Conservation (phyloP, 2,888 invertebrate species). For the Coecobrya sp. region DNA sequence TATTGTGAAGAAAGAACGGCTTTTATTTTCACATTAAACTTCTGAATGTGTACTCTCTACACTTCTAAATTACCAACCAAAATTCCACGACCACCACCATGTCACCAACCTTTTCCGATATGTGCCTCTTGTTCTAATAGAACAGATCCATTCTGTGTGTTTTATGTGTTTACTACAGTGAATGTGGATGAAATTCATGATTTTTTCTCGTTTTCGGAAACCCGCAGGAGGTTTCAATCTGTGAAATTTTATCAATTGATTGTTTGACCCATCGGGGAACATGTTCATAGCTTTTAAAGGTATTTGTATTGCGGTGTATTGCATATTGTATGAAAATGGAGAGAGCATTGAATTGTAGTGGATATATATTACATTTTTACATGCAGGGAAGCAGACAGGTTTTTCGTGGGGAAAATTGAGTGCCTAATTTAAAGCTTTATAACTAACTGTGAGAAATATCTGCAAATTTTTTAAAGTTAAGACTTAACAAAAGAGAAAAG, state of each 20-base stretch:
- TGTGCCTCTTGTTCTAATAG: not conserved
- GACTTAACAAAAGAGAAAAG: not conserved
- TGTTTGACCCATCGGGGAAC: conserved; percentile 74
- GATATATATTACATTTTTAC: not conserved
- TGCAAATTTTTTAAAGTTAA: conserved; percentile 26
- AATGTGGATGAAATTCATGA: not conserved
- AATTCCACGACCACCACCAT: not conserved
- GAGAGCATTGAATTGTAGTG: not conserved
- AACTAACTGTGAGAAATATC: conserved; percentile 59
- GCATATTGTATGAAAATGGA: not conserved
- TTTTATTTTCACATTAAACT: conserved; percentile 12
- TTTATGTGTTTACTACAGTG: not conserved
- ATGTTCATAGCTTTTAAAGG: conserved; percentile 4
- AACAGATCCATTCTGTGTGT: not conserved
- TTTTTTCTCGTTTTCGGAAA: conserved; percentile 55
- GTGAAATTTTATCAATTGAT: conserved; percentile 62
- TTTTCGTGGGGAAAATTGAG: conserved; percentile 47
- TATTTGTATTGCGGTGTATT: not conserved
- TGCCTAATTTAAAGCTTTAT: conserved; percentile 45
- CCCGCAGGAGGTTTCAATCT: conserved; percentile 71
- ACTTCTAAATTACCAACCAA: not conserved
- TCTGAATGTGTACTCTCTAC: not conserved
- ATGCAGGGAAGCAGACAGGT: conserved; percentile 27
- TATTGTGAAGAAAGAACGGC: not conserved
- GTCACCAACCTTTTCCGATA: not conserved